Evolutionary conservation across 2,888 invertebrate genomes (phyloP), one percentile per base, ranked within the genome.

Genomic region (Spilosoma lubricipeda): DNA sequence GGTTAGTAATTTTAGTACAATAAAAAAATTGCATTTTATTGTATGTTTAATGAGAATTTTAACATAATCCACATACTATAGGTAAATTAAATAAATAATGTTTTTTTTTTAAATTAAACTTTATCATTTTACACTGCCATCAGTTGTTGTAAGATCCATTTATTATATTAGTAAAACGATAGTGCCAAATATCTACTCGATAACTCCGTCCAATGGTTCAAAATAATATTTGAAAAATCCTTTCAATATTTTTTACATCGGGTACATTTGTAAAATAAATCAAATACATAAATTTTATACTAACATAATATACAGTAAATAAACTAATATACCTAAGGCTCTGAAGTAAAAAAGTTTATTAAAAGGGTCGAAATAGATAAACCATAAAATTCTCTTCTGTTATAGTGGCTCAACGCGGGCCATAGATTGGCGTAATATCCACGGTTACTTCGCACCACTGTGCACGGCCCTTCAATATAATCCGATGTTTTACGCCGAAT

Each of bases 401-500:
- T 23, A 48, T 48, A 69, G 69, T 69, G 56, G 33, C 30, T 70
- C 67, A 42, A 71, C 48, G 45, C 56, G 45, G 39, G 52, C 18
- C 56, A 36, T 45, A 72, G 45, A 66, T 45, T 36, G 59, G 63
- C 13, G 56, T 56, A 69, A 69, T 73, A 73, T 33, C 78, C 78
- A 72, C 52, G 78, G 84, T 77, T 82, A 82, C 84, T 83, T 80
- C 70, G 42, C 70, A 70, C 70, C 59, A 42, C 70, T 70, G 70
- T 70, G 70, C 73, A 67, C 72, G 36, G 73, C 36, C 73, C 74
- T 79, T 77, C 84, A 80, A 81, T 85, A 85, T 85, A 85, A 82
- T 81, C 81, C 79, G 64, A 73, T 81, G 84, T 85, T 85, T 85
- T 85, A 85, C 82, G 84, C 77, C 76, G 79, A 85, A 85, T 89